A percentile compares a stretch with the other conserved stretches of the same genome.
These are phyloP conservation scores for Nysson spinosus DNA, from an alignment of 2,888 invertebrate species.

Conservation along the genomic window DNA sequence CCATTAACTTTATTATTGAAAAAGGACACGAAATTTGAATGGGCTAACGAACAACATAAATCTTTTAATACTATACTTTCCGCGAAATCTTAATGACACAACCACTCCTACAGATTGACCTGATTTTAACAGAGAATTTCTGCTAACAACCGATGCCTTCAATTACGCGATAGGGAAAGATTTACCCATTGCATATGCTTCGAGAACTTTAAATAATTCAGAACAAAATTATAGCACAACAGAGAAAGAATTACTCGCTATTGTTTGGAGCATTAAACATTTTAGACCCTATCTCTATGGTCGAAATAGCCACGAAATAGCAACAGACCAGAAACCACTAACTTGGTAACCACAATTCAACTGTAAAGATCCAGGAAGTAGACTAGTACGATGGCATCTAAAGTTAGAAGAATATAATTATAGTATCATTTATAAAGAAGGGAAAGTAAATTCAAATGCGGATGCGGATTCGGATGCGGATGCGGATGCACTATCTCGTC, in stretches of 20 bases:
- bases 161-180: constrained; percentile 18
- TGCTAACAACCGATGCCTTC: constrained; percentile 4
- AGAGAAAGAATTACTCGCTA: constrained; percentile 16
- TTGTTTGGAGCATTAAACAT: constrained; percentile 9
- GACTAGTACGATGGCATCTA: constrained; percentile 26
- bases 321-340: constrained; percentile 18
- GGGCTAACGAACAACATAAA: constrained; percentile 1
- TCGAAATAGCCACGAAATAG: background rate
- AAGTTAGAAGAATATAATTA: constrained; percentile 19
- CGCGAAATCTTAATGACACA: constrained; percentile 6
- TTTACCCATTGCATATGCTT: constrained; percentile 15
- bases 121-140: constrained; percentile 7
- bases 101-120: constrained; percentile 18
- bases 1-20: too few species aligned
- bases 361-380: constrained; percentile 22
- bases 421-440: constrained; percentile 5
- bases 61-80: constrained; percentile 13
- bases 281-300: constrained; percentile 16
- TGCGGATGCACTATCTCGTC: too few species aligned
- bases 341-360: constrained; percentile 21
- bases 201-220: constrained; percentile 6
- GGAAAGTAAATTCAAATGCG: constrained; percentile 6
- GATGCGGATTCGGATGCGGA: too few species aligned
- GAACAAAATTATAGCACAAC: constrained; percentile 22
- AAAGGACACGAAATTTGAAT: too few species aligned